Evolutionary conservation across 2,888 invertebrate genomes (phyloP).

Genomic region (Leucoma salicis): DNA sequence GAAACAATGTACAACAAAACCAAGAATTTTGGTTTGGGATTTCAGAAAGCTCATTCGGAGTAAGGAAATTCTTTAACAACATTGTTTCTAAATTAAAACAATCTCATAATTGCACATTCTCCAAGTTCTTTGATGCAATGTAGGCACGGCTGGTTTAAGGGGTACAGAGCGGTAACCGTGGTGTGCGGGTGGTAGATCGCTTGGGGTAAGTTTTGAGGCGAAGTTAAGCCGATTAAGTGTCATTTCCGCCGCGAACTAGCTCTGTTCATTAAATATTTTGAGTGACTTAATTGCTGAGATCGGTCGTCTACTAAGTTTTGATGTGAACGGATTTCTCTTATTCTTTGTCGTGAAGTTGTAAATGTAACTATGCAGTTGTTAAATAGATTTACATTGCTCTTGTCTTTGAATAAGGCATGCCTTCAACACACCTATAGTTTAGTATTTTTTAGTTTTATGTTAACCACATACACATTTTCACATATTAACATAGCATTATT

Average conservation of each 20-base stretch:
- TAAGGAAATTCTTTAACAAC: conserved; percentile 76
- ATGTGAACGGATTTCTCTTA: conserved; percentile 55
- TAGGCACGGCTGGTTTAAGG: conserved; percentile 48
- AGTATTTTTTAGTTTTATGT: too few species aligned
- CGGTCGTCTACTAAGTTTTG: conserved; percentile 59
- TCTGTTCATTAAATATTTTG: conserved; percentile 80
- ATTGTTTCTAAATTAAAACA: conserved; percentile 82
- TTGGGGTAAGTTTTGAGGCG: conserved; percentile 70
- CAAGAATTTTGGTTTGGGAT: conserved; percentile 78
- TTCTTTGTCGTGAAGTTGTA: conserved; percentile 23
- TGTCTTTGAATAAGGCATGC: too few species aligned
- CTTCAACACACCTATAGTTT: too few species aligned
- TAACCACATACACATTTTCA: too few species aligned
- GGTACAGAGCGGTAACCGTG: conserved; percentile 12
- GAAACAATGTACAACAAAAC: conserved; percentile 74
- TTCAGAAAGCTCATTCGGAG: conserved; percentile 64
- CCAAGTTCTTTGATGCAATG: conserved; percentile 78
- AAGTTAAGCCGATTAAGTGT: conserved; percentile 80
- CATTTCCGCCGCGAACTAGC: conserved; percentile 78
- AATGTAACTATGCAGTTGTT: too few species aligned
- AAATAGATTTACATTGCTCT: too few species aligned
- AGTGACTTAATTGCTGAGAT: conserved; percentile 76
- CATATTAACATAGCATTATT: too few species aligned
- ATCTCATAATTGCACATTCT: conserved; percentile 82
- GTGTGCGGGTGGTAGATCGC: conserved; percentile 38